These are phyloP conservation scores for Dolomedes plantarius DNA, from an alignment of 2,888 invertebrate species.

Conservation along the genomic window DNA sequence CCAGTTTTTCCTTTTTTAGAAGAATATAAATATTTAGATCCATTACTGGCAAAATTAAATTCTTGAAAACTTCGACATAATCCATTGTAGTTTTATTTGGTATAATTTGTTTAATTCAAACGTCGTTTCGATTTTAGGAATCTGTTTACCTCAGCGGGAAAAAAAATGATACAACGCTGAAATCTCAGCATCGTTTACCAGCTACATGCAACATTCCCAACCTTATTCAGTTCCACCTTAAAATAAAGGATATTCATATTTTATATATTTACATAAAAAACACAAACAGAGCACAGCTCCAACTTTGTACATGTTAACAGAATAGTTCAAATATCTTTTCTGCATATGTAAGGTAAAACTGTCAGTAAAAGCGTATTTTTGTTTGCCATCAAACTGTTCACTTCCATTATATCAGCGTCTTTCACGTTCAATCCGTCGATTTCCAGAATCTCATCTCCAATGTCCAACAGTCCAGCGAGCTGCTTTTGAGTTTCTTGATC, in stretches of 20 bases:
- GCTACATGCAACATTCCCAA: not conserved
- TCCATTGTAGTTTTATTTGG: too few species aligned
- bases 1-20: too few species aligned
- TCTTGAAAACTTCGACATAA: too few species aligned
- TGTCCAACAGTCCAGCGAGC: slow-evolving; percentile 76
- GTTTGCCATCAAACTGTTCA: slow-evolving; percentile 75
- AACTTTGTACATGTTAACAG: not conserved
- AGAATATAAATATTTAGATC: too few species aligned
- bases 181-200: not conserved
- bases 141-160: too few species aligned
- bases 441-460: slow-evolving; percentile 77
- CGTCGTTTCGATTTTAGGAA: too few species aligned
- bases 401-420: slow-evolving; percentile 75
- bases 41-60: too few species aligned
- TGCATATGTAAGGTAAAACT: slow-evolving; percentile 71
- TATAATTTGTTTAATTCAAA: too few species aligned
- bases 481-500: slow-evolving; percentile 75
- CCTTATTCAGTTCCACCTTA: not conserved
- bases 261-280: slow-evolving; percentile 6
- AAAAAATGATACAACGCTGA: too few species aligned
- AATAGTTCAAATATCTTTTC: slow-evolving; percentile 58
- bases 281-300: not conserved
- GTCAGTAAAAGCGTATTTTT: slow-evolving; percentile 74
- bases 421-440: slow-evolving; percentile 75
- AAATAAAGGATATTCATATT: not conserved